A percentile compares a stretch with the other conserved stretches of the same genome.
Conservation (phyloP, 1,140 invertebrate genomes). For the Meteorus sp. region DNA sequence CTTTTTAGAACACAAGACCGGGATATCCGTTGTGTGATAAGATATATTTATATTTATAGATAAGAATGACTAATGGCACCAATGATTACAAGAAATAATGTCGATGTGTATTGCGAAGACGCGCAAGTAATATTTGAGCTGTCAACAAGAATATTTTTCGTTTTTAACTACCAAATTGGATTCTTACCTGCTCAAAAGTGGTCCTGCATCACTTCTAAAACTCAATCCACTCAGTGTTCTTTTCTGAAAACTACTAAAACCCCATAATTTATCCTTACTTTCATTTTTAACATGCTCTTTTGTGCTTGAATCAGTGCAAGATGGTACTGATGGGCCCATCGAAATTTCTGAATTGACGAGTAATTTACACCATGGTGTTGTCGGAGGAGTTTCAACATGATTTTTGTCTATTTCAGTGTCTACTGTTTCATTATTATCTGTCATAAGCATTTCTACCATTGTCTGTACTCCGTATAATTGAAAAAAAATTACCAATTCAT, state of each 20-base stretch:
- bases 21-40: neutral
- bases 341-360: constrained; percentile 35
- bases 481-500: too few relatives aligned
- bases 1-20: neutral
- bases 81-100: too few relatives aligned
- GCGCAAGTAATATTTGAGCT: neutral
- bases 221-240: constrained; percentile 44
- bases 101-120: constrained; percentile 10
- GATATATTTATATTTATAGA: neutral
- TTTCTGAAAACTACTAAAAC: constrained; percentile 38
- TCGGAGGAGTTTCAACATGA: constrained; percentile 19
- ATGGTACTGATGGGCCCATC: constrained; percentile 8
- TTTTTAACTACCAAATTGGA: too few relatives aligned
- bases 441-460: constrained; percentile 32
- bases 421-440: constrained; percentile 20
- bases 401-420: constrained; percentile 24
- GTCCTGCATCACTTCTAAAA: constrained; percentile 42
- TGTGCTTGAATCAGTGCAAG: neutral
- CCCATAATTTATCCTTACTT: constrained; percentile 32
- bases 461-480: neutral
- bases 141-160: too few relatives aligned
- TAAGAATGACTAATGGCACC: neutral
- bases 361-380: constrained; percentile 32
- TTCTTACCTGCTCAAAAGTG: constrained; percentile 43
- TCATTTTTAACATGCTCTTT: neutral